Percentiles rank a stretch among this genome's conserved stretches.
Conservation (phyloP, 2,888 invertebrate genomes). For the Sceliomorpha sp. region DNA sequence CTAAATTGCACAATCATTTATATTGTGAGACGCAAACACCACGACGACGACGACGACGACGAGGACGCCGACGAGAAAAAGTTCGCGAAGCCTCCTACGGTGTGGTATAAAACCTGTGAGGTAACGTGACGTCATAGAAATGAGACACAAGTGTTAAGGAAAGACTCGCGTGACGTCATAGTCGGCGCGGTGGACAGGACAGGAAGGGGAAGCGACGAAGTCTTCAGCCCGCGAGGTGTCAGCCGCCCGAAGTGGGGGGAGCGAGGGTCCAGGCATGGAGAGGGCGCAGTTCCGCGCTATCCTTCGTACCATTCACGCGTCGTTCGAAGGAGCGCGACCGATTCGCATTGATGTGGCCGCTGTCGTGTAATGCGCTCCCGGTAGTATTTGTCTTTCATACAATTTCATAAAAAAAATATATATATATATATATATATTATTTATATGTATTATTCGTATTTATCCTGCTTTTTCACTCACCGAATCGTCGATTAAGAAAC, state of each 20-base stretch:
- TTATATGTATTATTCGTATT: no score
- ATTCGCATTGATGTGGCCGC: slow-evolving; percentile 12
- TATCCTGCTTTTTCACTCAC: no score
- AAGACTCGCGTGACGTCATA: slow-evolving; percentile 58
- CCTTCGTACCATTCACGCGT: slow-evolving; percentile 72
- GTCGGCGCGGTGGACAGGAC: slow-evolving; percentile 44
- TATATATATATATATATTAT: no score
- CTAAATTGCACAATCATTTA: neutral
- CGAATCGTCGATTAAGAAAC: no score
- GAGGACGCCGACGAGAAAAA: neutral
- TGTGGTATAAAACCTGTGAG: slow-evolving; percentile 6
- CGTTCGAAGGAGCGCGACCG: slow-evolving; percentile 3
- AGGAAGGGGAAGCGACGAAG: slow-evolving; percentile 59
- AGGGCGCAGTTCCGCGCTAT: slow-evolving; percentile 76
- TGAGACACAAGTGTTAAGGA: slow-evolving; percentile 11
- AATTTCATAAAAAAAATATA: no score
- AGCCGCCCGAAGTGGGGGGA: slow-evolving; percentile 62
- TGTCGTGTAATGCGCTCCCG: slow-evolving; percentile 10
- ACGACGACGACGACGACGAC: neutral
- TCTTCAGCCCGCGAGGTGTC: slow-evolving; percentile 56
- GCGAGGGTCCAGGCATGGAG: slow-evolving; percentile 68
- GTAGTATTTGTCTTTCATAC: no score
- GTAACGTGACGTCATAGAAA: slow-evolving; percentile 1
- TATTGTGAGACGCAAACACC: neutral
- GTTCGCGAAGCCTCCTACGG: neutral